phyloP scores from a whole-genome alignment of 1,140 invertebrate species.

The Ceratosolen solmsi region DNA sequence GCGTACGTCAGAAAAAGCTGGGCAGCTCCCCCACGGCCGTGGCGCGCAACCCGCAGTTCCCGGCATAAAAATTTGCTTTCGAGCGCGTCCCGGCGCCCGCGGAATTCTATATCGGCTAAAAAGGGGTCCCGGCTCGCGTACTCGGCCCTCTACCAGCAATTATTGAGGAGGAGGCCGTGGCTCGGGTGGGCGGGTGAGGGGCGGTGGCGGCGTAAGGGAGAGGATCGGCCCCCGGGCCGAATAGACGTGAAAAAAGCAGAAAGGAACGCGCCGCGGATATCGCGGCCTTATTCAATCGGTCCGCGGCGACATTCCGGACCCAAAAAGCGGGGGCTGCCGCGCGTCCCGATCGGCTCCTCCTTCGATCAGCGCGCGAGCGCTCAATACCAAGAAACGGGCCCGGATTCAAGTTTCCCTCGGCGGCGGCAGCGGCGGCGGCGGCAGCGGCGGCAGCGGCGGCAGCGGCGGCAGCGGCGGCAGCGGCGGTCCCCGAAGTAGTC shows the following conservation, averaged over 20 bases:
- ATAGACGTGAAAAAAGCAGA: slow-evolving; percentile 30
- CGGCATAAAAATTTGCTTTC: slow-evolving; percentile 32
- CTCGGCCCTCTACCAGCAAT: not conserved
- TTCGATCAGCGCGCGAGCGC: slow-evolving; percentile 20
- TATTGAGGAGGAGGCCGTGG: slow-evolving; percentile 10
- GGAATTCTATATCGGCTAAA: slow-evolving; percentile 38
- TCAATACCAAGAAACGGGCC: slow-evolving; percentile 42
- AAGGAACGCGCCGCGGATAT: slow-evolving; percentile 33
- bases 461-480: no score
- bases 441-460: no score
- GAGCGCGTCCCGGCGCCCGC: slow-evolving; percentile 5
- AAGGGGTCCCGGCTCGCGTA: not conserved
- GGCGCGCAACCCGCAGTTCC: not conserved
- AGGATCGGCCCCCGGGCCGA: not conserved
- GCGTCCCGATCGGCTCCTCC: not conserved
- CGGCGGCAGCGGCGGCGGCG: no score
- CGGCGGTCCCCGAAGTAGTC: not conserved
- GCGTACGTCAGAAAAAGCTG: not conserved
- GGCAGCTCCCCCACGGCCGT: not conserved
- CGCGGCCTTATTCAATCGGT: slow-evolving; percentile 16
- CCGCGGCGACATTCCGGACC: slow-evolving; percentile 32
- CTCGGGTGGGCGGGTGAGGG: not conserved
- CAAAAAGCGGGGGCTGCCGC: slow-evolving; percentile 6
- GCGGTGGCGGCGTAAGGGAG: not conserved
- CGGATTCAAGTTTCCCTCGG: not conserved